Evolutionary conservation across 2,797 vertebrate genomes (phyloP).

Genomic region (Brachyrhaphis roseni): DNA sequence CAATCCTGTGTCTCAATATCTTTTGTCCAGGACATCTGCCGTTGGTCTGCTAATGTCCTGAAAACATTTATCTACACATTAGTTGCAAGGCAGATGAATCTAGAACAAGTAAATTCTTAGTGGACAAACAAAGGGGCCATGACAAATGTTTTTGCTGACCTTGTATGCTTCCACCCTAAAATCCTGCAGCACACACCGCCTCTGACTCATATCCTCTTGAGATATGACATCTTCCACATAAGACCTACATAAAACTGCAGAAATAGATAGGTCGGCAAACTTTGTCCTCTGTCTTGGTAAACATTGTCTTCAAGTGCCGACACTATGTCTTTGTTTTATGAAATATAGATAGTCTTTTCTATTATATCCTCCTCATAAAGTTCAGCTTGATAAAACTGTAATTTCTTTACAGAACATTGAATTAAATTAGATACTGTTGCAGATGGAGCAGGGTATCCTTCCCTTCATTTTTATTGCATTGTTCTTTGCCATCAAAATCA

Average conservation of each 20-base stretch:
- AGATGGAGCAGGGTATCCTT: constrained; percentile 35
- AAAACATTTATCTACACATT: background rate
- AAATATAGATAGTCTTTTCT: constrained; percentile 48
- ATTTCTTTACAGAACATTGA: constrained; percentile 67
- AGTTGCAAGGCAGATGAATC: constrained; percentile 1
- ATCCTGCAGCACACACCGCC: constrained; percentile 36
- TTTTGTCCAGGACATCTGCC: background rate
- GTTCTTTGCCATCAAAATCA: constrained; percentile 44
- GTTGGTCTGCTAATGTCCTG: background rate
- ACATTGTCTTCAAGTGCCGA: constrained; percentile 17
- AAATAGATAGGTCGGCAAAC: constrained; percentile 64
- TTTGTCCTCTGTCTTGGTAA: constrained; percentile 46
- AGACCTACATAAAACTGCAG: constrained; percentile 62
- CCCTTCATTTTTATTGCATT: constrained; percentile 59
- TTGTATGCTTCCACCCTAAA: constrained; percentile 45
- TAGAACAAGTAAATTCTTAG: constrained; percentile 22
- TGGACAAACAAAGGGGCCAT: constrained; percentile 22
- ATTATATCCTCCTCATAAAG: constrained; percentile 56
- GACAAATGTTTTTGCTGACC: constrained; percentile 54
- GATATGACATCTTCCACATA: constrained; percentile 56
- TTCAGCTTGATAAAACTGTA: constrained; percentile 59
- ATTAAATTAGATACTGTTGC: constrained; percentile 60
- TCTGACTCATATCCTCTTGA: constrained; percentile 61
- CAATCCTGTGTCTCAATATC: background rate
- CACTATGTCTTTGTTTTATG: constrained; percentile 39